A percentile compares a stretch with the other conserved stretches of the same genome.
Conservation (phyloP, 2,113 vertebrate species). For the Rhynchopsitta pachyrhyncha region DNA sequence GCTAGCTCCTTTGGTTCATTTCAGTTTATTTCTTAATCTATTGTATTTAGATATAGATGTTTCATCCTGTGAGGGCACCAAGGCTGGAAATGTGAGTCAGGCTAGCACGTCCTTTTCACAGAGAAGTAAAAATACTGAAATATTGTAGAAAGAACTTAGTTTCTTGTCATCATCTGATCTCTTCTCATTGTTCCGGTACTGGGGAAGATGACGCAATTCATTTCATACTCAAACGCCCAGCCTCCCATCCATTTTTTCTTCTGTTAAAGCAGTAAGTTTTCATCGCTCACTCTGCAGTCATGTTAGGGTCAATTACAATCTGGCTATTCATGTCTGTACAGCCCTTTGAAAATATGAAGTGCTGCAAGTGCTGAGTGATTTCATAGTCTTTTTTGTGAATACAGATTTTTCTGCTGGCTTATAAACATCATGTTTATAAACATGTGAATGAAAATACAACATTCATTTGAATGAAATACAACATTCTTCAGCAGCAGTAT, state of each 20-base stretch:
- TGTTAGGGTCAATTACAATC: neutral
- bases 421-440: neutral
- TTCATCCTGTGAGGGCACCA: neutral
- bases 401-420: neutral
- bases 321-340: neutral
- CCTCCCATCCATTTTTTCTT: neutral
- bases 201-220: neutral
- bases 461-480: neutral
- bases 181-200: neutral
- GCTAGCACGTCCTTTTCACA: neutral
- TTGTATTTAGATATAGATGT: neutral
- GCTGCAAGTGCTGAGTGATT: neutral
- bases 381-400: neutral
- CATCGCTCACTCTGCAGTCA: neutral
- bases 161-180: neutral
- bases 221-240: neutral
- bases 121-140: neutral
- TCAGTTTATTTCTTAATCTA: neutral
- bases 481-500: neutral
- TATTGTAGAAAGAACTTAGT: neutral
- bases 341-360: slow-evolving; percentile 13
- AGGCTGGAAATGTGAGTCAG: neutral
- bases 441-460: too few relatives aligned
- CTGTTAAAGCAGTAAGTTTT: neutral
- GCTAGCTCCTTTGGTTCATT: neutral